Percentiles rank a stretch among this genome's conserved stretches.
phyloP scores from a whole-genome alignment of 2,797 vertebrate species.

The Chiloscyllium punctatum region DNA sequence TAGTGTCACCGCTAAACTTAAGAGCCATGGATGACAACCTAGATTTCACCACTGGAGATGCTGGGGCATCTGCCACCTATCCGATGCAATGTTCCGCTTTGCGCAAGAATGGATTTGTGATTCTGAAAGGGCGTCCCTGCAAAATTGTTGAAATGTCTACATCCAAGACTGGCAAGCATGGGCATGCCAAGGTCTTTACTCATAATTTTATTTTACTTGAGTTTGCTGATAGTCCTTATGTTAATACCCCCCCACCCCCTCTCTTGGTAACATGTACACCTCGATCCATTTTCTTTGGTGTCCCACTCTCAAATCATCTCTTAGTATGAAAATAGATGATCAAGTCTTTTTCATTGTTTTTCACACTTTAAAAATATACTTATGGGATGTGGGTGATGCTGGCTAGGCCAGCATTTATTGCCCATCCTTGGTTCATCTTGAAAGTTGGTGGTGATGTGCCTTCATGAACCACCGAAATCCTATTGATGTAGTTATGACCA shows the following conservation, averaged over 20 bases:
- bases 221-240: background rate
- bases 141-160: conserved; percentile 96
- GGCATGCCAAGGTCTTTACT: conserved; percentile 80
- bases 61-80: conserved; percentile 77
- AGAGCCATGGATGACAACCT: conserved; percentile 81
- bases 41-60: conserved; percentile 87
- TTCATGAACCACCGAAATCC: no score
- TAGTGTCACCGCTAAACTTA: background rate
- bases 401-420: no score
- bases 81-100: conserved; percentile 89
- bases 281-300: background rate
- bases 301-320: background rate
- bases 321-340: background rate
- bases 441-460: no score
- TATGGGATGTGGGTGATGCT: no score
- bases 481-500: no score
- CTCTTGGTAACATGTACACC: background rate
- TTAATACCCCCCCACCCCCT: background rate
- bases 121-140: conserved; percentile 83
- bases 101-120: conserved; percentile 86
- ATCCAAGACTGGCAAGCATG: conserved; percentile 95
- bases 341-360: background rate
- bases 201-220: background rate
- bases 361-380: background rate
- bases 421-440: no score